A percentile compares a stretch with the other conserved stretches of the same genome.
These are phyloP conservation scores for Argyrosomus japonicus DNA, from an alignment of 2,113 vertebrate genomes.

Conservation along the genomic window DNA sequence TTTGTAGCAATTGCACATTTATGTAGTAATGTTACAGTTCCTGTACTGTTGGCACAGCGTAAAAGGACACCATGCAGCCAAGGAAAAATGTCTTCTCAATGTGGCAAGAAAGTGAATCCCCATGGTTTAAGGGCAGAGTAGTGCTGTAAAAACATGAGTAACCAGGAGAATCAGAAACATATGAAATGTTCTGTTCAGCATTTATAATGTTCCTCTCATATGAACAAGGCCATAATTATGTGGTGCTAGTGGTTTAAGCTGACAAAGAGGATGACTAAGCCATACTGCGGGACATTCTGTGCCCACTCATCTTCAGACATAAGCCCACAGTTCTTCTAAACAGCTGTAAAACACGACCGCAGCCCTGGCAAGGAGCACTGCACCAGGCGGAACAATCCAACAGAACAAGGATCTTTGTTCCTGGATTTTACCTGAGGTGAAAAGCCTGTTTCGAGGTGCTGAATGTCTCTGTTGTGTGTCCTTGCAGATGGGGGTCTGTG, in stretches of 20 bases:
- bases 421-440: slow-evolving; percentile 57
- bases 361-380: slow-evolving; percentile 60
- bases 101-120: slow-evolving; percentile 71
- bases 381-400: slow-evolving; percentile 51
- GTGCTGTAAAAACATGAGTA: slow-evolving; percentile 71
- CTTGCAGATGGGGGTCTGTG: slow-evolving; percentile 93
- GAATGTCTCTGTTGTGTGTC: slow-evolving; percentile 71
- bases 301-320: slow-evolving; percentile 73
- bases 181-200: slow-evolving; percentile 70
- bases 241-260: slow-evolving; percentile 63
- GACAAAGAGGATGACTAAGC: slow-evolving; percentile 81
- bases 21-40: slow-evolving; percentile 34
- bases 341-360: slow-evolving; percentile 71
- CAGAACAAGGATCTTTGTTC: slow-evolving; percentile 79
- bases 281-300: slow-evolving; percentile 68
- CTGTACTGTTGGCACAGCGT: slow-evolving; percentile 43
- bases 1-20: slow-evolving; percentile 27
- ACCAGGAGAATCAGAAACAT: slow-evolving; percentile 73
- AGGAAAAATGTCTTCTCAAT: slow-evolving; percentile 51
- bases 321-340: slow-evolving; percentile 65
- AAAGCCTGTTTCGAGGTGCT: slow-evolving; percentile 34
- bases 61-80: slow-evolving; percentile 43
- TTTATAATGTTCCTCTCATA: slow-evolving; percentile 63
- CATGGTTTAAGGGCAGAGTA: slow-evolving; percentile 52
- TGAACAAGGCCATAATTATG: slow-evolving; percentile 73